phyloP scores from a whole-genome alignment of 2,797 vertebrate species.

The Cossypha dichroa region DNA sequence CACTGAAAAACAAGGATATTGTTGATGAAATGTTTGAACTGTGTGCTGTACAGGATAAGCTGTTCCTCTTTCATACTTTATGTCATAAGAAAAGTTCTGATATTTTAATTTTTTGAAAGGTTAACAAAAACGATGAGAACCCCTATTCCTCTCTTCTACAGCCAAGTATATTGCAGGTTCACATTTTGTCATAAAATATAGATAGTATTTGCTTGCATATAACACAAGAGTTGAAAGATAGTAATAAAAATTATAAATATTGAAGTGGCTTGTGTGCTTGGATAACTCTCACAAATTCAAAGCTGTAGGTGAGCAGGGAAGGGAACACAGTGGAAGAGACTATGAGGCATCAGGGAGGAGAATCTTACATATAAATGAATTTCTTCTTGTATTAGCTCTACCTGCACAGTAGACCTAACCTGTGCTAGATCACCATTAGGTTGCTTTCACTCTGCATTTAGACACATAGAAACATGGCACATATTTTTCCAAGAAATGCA shows the following conservation, averaged over 20 bases:
- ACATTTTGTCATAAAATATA: background rate
- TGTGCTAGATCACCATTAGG: background rate
- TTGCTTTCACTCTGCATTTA: background rate
- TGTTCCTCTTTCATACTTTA: background rate
- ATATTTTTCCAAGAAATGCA: background rate
- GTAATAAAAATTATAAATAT: background rate
- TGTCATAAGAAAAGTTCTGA: background rate
- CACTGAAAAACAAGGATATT: background rate
- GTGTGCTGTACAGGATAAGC: background rate
- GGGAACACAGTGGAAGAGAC: background rate
- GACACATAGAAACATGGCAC: background rate
- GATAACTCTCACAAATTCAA: background rate
- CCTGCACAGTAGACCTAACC: background rate
- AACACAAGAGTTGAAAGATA: background rate
- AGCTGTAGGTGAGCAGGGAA: background rate
- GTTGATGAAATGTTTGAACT: background rate
- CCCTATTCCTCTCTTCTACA: background rate
- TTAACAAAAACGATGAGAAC: rapidly evolving
- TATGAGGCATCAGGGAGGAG: background rate
- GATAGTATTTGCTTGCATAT: background rate
- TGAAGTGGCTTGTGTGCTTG: background rate
- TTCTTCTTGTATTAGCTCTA: background rate
- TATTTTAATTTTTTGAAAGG: background rate
- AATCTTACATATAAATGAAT: background rate
- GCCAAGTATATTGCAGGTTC: background rate